Percentiles rank a stretch among this genome's conserved stretches.
phyloP scores from a whole-genome alignment of 1,140 invertebrate genomes.

The Drosophila bipectinata region DNA sequence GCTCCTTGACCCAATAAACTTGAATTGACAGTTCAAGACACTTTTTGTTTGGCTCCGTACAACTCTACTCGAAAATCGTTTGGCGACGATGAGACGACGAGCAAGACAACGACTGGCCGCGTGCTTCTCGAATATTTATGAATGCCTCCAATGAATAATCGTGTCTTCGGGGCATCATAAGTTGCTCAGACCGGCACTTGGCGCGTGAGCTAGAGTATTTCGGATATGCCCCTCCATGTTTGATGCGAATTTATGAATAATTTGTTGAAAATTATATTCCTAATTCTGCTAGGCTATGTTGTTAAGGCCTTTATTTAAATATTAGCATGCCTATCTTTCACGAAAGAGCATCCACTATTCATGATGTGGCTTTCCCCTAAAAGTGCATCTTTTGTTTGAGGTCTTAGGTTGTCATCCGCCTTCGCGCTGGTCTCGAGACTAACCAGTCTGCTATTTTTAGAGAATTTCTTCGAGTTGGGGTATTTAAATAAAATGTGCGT shows the following conservation, averaged over 20 bases:
- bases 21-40: constrained; percentile 83
- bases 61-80: constrained; percentile 12
- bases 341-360: constrained; percentile 23
- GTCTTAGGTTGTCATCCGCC: constrained; percentile 30
- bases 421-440: constrained; percentile 24
- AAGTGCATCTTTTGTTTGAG: constrained; percentile 37
- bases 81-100: constrained; percentile 32
- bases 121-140: constrained; percentile 75
- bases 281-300: no score
- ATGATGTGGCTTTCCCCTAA: neutral
- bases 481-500: constrained; percentile 74
- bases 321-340: no score
- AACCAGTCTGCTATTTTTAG: constrained; percentile 63
- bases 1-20: constrained; percentile 83
- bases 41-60: constrained; percentile 70
- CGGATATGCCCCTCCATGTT: constrained; percentile 6
- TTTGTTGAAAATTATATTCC: no score
- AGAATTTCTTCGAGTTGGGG: constrained; percentile 55
- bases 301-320: no score
- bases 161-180: constrained; percentile 43
- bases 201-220: constrained; percentile 39
- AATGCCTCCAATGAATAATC: constrained; percentile 61
- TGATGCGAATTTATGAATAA: constrained; percentile 1
- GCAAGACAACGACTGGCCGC: constrained; percentile 44
- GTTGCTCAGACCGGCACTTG: constrained; percentile 46